Conservation (phyloP, 2,113 vertebrate species). For the Paraplagusia blochii region DNA sequence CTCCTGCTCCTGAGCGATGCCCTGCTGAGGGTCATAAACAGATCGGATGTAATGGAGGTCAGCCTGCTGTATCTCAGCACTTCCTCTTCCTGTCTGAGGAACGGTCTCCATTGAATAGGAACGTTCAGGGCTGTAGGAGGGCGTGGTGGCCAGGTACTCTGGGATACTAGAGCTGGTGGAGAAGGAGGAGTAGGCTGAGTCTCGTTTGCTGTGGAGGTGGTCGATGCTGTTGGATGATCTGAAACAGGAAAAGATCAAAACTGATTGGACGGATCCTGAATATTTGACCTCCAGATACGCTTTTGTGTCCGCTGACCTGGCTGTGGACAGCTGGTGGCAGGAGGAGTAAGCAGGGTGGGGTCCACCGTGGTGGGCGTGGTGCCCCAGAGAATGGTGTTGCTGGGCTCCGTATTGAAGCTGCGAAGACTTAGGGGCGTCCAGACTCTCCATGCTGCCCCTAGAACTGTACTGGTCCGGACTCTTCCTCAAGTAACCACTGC, state of each 20-base stretch:
- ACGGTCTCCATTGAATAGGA: slow-evolving; percentile 80
- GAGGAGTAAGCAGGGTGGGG: slow-evolving; percentile 80
- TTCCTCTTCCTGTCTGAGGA: slow-evolving; percentile 57
- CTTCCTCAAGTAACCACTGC: slow-evolving; percentile 80
- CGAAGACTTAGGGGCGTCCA: slow-evolving; percentile 76
- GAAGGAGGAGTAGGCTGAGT: slow-evolving; percentile 95
- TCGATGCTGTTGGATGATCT: slow-evolving; percentile 95
- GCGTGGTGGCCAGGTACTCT: slow-evolving; percentile 77
- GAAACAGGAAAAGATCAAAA: slow-evolving; percentile 38
- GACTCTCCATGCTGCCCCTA: slow-evolving; percentile 93
- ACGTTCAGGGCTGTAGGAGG: slow-evolving; percentile 75
- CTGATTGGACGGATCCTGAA: too few species aligned
- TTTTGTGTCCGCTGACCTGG: slow-evolving; percentile 67
- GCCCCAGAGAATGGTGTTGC: slow-evolving; percentile 44
- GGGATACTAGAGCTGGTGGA: slow-evolving; percentile 93
- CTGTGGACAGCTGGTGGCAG: slow-evolving; percentile 85
- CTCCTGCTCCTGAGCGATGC: slow-evolving; percentile 42
- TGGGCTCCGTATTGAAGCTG: slow-evolving; percentile 38
- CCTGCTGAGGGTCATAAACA: slow-evolving; percentile 76
- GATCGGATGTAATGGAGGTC: slow-evolving; percentile 84
- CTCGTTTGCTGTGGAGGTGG: slow-evolving; percentile 92
- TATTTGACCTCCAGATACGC: too few species aligned
- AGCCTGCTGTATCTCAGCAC: slow-evolving; percentile 82
- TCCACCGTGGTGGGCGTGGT: slow-evolving; percentile 32
- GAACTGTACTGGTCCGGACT: slow-evolving; percentile 96